Percentiles rank a stretch among this genome's conserved stretches.
These are phyloP conservation scores for Hylyphantes graminicola DNA, from an alignment of 1,140 invertebrate species.

Conservation along the genomic window DNA sequence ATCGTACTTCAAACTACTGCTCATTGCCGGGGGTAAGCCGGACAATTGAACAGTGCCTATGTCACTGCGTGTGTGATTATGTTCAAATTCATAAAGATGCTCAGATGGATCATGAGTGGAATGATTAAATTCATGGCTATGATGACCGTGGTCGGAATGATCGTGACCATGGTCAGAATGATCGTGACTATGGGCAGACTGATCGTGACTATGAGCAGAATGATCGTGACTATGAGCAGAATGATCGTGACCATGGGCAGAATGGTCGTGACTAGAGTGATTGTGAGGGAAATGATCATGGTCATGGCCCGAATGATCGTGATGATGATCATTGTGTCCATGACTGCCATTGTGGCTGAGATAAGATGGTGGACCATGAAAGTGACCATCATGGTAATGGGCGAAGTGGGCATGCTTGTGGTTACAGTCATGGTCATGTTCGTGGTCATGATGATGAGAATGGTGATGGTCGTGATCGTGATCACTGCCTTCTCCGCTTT, in stretches of 20 bases:
- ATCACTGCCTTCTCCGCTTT: constrained; percentile 47
- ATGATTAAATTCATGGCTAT: background rate
- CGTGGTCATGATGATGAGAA: constrained; percentile 57
- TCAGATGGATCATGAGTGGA: too few species aligned
- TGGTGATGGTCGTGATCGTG: constrained; percentile 58
- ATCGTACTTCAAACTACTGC: too few species aligned
- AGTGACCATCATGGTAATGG: constrained; percentile 39
- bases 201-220: constrained; percentile 39
- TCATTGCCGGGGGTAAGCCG: too few species aligned
- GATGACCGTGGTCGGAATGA: constrained; percentile 14
- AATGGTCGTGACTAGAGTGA: background rate
- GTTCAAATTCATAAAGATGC: too few species aligned
- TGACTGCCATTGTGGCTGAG: constrained; percentile 31
- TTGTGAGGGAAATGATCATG: constrained; percentile 8
- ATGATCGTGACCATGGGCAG: constrained; percentile 42
- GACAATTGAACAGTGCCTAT: too few species aligned
- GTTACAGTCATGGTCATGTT: constrained; percentile 54
- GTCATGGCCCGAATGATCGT: constrained; percentile 47
- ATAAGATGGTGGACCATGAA: constrained; percentile 25
- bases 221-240: constrained; percentile 52
- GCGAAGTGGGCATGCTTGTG: constrained; percentile 49
- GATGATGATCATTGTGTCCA: constrained; percentile 43
- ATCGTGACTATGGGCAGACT: constrained; percentile 13
- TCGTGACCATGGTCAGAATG: constrained; percentile 22
- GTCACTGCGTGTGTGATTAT: too few species aligned